Evolutionary conservation across 2,113 vertebrate species (phyloP).

Genomic region (Albula glossodonta): DNA sequence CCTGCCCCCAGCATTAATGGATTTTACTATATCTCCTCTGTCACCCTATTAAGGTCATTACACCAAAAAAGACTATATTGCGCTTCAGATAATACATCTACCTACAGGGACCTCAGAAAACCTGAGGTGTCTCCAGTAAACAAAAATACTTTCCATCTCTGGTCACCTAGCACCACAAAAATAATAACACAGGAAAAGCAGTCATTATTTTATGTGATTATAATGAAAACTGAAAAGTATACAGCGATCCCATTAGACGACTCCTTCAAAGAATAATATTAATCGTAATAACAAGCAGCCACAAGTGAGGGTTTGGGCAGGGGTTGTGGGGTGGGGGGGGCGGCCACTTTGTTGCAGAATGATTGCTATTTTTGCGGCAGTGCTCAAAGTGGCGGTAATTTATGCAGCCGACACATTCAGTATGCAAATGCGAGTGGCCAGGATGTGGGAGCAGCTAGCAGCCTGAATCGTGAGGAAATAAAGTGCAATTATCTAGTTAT

Average conservation of each 20-base stretch:
- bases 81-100: not conserved
- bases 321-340: conserved; percentile 6
- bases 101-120: not conserved
- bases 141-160: not conserved
- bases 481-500: conserved; percentile 82
- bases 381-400: conserved; percentile 76
- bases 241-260: conserved; percentile 70
- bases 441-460: conserved; percentile 67
- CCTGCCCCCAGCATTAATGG: not conserved
- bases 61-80: not conserved
- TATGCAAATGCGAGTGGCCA: conserved; percentile 75
- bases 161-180: not conserved
- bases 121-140: not conserved
- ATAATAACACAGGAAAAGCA: conserved; percentile 23
- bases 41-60: not conserved
- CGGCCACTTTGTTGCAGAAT: conserved; percentile 67
- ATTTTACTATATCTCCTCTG: conserved; percentile 20
- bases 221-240: conserved; percentile 74
- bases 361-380: conserved; percentile 75
- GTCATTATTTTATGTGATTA: conserved; percentile 60
- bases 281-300: conserved; percentile 73
- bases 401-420: conserved; percentile 78
- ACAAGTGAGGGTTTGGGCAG: conserved; percentile 47
- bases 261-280: conserved; percentile 73
- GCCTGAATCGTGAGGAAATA: conserved; percentile 74